Evolutionary conservation across 2,113 vertebrate genomes (phyloP).

Genomic region (Ranitomeya variabilis): DNA sequence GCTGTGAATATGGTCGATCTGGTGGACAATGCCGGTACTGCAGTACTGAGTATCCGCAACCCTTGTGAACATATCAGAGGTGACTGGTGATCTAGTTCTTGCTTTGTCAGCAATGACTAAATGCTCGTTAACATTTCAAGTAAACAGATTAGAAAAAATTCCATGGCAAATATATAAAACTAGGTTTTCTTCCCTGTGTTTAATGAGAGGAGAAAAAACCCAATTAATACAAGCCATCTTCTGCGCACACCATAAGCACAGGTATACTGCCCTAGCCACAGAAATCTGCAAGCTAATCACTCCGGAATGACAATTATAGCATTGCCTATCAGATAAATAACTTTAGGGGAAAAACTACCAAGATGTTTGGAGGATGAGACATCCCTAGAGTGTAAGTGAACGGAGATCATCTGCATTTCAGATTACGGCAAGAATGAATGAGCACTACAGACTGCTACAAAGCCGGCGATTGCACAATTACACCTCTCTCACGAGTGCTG

Average conservation of each 20-base stretch:
- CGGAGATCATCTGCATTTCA: conserved; percentile 24
- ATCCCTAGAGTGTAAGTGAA: neutral
- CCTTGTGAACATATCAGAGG: no score
- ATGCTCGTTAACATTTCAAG: no score
- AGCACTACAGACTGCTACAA: conserved; percentile 14
- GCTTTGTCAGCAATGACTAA: no score
- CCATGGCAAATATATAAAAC: neutral
- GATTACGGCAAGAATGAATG: conserved; percentile 13
- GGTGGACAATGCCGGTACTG: no score
- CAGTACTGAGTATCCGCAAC: no score
- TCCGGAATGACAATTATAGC: neutral
- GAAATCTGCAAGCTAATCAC: neutral
- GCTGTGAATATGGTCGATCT: no score
- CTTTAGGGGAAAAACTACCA: conserved; percentile 19
- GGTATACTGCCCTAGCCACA: neutral
- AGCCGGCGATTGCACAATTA: conserved; percentile 14
- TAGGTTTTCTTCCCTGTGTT: no score
- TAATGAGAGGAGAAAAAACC: no score
- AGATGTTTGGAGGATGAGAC: conserved; percentile 13
- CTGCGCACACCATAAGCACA: neutral
- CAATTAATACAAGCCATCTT: neutral
- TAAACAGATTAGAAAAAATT: no score
- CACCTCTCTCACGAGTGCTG: conserved; percentile 2
- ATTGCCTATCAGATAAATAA: conserved; percentile 17
- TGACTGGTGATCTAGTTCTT: no score